These are phyloP conservation scores for Tinea semifulvella DNA, from an alignment of 2,888 invertebrate species.

Conservation along the genomic window DNA sequence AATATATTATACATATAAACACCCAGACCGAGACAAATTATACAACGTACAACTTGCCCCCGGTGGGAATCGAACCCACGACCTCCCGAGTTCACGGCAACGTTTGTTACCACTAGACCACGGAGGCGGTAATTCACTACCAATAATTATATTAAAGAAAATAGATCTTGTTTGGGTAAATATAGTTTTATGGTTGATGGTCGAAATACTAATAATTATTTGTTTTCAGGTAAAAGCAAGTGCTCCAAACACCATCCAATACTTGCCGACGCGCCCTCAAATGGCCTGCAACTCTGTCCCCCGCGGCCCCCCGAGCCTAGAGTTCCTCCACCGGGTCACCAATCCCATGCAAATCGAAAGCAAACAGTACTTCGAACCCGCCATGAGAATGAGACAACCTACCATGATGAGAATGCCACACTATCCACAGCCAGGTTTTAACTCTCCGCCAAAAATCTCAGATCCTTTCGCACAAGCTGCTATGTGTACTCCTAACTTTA, in stretches of 20 bases:
- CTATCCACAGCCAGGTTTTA: constrained; percentile 43
- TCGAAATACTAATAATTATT: too few relatives aligned
- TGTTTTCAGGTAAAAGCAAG: constrained; percentile 97
- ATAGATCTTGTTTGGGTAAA: too few relatives aligned
- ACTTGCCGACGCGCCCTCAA: constrained; percentile 94
- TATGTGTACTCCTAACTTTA: constrained; percentile 32
- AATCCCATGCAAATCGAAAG: constrained; percentile 82
- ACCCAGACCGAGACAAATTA: too few relatives aligned
- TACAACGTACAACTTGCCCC: too few relatives aligned
- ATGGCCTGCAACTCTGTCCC: constrained; percentile 74
- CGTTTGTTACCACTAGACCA: too few relatives aligned
- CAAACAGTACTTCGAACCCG: constrained; percentile 74
- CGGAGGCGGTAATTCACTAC: too few relatives aligned
- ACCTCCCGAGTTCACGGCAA: too few relatives aligned
- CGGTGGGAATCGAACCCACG: too few relatives aligned
- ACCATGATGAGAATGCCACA: constrained; percentile 57
- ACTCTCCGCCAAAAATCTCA: constrained; percentile 55
- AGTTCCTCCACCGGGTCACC: constrained; percentile 88
- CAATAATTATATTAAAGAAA: too few relatives aligned
- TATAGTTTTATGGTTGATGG: too few relatives aligned
- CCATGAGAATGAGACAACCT: constrained; percentile 54
- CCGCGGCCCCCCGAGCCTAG: constrained; percentile 86
- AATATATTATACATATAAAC: too few relatives aligned
- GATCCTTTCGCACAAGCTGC: constrained; percentile 35
- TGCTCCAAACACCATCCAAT: constrained; percentile 98